Conservation (phyloP, 2,888 invertebrate species). For the Pristionchus arcanus region DNA sequence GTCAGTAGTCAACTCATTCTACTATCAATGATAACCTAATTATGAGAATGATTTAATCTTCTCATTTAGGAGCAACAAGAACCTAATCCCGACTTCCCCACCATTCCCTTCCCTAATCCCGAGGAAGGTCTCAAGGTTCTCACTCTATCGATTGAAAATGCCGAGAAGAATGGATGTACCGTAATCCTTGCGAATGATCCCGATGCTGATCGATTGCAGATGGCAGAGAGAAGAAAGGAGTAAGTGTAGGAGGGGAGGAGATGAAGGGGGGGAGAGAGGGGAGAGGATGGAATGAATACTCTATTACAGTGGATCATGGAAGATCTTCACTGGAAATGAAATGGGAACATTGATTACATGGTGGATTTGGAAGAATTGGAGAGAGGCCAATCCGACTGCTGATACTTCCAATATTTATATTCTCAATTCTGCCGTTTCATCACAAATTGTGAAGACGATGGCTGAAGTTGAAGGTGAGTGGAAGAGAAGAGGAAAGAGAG, state of each 20-base stretch:
- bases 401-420: conserved; percentile 86
- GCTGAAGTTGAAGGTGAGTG: conserved; percentile 85
- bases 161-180: conserved; percentile 85
- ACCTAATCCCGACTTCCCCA: conserved; percentile 96
- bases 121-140: conserved; percentile 87
- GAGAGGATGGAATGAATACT: not conserved
- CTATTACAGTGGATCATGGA: conserved; percentile 86
- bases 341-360: conserved; percentile 93
- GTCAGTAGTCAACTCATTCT: conserved; percentile 55
- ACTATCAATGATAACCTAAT: not conserved
- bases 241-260: conserved; percentile 78
- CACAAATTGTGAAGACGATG: conserved; percentile 92
- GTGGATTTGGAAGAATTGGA: conserved; percentile 88
- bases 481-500: not conserved
- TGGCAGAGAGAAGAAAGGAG: conserved; percentile 89
- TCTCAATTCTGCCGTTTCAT: conserved; percentile 95
- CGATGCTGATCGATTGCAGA: conserved; percentile 95
- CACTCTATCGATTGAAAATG: conserved; percentile 87
- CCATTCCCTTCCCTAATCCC: conserved; percentile 97
- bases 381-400: conserved; percentile 79
- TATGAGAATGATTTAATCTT: not conserved
- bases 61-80: conserved; percentile 84
- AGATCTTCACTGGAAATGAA: conserved; percentile 95
- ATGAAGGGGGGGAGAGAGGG: not conserved
- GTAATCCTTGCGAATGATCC: conserved; percentile 97